phyloP scores from a whole-genome alignment of 2,888 invertebrate genomes.

The Catonia carolina region DNA sequence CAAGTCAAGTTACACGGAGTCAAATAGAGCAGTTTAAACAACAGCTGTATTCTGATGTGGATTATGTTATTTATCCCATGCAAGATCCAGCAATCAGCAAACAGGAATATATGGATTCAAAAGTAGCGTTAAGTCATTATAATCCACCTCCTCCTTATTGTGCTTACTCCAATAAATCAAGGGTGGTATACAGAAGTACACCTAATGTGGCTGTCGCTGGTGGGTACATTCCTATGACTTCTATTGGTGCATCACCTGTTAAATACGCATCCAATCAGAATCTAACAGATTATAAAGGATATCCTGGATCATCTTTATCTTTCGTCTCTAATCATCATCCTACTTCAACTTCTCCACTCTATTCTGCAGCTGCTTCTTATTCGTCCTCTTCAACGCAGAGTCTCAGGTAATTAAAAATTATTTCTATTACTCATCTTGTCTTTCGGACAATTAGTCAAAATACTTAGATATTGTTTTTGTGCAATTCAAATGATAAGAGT shows the following conservation, averaged over 20 bases:
- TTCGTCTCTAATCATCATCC: constrained; percentile 61
- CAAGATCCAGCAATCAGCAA: constrained; percentile 85
- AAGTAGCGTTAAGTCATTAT: constrained; percentile 51
- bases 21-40: constrained; percentile 84
- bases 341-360: constrained; percentile 49
- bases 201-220: constrained; percentile 55
- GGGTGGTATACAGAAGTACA: constrained; percentile 73
- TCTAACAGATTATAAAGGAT: constrained; percentile 31
- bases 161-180: constrained; percentile 51
- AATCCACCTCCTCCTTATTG: constrained; percentile 34
- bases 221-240: constrained; percentile 31
- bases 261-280: constrained; percentile 37
- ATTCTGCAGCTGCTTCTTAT: constrained; percentile 44
- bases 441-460: no score
- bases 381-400: constrained; percentile 44
- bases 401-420: constrained; percentile 36
- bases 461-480: no score
- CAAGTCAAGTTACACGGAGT: constrained; percentile 60
- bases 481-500: no score
- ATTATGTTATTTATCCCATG: constrained; percentile 84
- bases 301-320: constrained; percentile 54
- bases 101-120: constrained; percentile 85
- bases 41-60: constrained; percentile 83
- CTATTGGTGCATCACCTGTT: constrained; percentile 23
- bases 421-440: no score